Percentiles rank a stretch among this genome's conserved stretches.
phyloP scores from a whole-genome alignment of 2,113 vertebrate genomes.

The Chaetodon auriga region DNA sequence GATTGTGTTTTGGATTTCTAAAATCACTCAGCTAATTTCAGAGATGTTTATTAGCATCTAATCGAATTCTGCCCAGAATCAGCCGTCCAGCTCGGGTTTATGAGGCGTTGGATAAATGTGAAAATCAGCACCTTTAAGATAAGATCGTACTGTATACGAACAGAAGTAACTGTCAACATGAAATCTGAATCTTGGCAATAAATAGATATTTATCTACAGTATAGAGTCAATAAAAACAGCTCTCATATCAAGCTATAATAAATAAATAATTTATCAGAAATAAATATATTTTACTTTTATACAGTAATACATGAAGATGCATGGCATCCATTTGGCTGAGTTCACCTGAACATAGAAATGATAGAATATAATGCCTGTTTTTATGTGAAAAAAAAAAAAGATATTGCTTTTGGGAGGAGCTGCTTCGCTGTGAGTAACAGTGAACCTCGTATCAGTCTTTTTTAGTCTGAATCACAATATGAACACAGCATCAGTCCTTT shows the following conservation, averaged over 20 bases:
- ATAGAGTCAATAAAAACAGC: slow-evolving; percentile 78
- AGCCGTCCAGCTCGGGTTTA: not conserved
- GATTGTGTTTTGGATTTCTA: not conserved
- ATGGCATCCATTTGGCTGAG: slow-evolving; percentile 85
- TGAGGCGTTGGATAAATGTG: not conserved
- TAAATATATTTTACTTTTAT: slow-evolving; percentile 87
- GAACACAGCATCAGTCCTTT: slow-evolving; percentile 33
- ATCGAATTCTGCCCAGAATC: not conserved
- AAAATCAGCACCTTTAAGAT: slow-evolving; percentile 37
- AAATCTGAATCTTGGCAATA: slow-evolving; percentile 80
- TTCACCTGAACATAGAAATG: slow-evolving; percentile 78
- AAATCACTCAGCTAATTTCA: not conserved
- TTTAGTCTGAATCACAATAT: slow-evolving; percentile 21
- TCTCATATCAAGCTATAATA: slow-evolving; percentile 85
- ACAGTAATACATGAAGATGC: slow-evolving; percentile 87
- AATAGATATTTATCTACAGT: slow-evolving; percentile 83
- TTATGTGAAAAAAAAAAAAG: not conserved
- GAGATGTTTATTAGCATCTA: not conserved
- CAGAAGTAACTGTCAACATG: slow-evolving; percentile 56
- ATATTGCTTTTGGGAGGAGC: slow-evolving; percentile 35
- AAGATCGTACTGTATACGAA: slow-evolving; percentile 11
- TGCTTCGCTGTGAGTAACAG: slow-evolving; percentile 33
- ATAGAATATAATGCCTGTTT: slow-evolving; percentile 58
- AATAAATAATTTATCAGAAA: slow-evolving; percentile 91
- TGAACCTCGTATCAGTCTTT: slow-evolving; percentile 34